phyloP scores from a whole-genome alignment of 2,888 invertebrate species.

The Slavum lentiscoides region DNA sequence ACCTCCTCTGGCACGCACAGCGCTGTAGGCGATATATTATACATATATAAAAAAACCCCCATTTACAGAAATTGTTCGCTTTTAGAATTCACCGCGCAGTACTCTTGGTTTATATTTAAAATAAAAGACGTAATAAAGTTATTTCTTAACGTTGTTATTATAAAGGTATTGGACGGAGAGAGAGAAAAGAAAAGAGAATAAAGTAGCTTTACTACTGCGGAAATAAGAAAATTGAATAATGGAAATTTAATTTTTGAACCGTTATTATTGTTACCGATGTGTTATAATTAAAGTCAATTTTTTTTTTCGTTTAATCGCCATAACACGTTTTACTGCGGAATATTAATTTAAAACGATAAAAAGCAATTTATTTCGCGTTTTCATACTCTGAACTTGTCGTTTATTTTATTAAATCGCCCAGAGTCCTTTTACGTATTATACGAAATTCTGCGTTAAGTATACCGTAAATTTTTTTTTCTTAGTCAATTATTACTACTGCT shows the following conservation, averaged over 20 bases:
- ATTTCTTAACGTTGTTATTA: slow-evolving; percentile 13
- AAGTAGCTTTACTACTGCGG: not conserved
- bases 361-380: too few species aligned
- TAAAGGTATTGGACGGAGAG: not conserved
- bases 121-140: slow-evolving; percentile 29
- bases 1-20: not conserved
- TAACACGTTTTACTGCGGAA: too few species aligned
- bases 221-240: slow-evolving; percentile 30
- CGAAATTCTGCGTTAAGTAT: not conserved
- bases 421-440: not conserved
- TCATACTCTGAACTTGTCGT: too few species aligned
- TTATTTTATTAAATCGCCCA: not conserved
- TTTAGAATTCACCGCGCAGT: slow-evolving; percentile 23
- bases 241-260: slow-evolving; percentile 25
- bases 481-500: not conserved
- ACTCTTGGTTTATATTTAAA: slow-evolving; percentile 34
- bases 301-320: too few species aligned
- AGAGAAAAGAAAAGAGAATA: not conserved
- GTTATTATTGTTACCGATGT: not conserved
- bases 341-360: too few species aligned
- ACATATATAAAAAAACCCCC: not conserved
- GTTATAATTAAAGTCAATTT: not conserved
- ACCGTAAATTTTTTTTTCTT: not conserved
- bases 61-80: slow-evolving; percentile 26
- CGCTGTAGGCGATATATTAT: not conserved